Base-by-base conservation (phyloP, 2,113 vertebrate genomes). In the Psophia crepitans region DNA sequence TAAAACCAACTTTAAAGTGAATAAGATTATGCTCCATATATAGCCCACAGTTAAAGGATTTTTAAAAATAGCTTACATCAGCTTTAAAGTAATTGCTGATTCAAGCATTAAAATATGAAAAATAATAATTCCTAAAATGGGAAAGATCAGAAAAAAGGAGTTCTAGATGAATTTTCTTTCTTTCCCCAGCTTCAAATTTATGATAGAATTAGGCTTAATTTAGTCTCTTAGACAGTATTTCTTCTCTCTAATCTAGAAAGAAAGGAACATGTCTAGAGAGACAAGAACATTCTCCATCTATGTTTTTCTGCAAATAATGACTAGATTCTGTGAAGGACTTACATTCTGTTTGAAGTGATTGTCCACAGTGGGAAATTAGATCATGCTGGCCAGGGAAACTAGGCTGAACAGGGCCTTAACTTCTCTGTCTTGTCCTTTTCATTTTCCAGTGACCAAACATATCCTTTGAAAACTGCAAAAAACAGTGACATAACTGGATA, bases 391-490 rank as follows among this genome's bases (percentile, higher is more conserved):
- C 21, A 56, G 30, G 54, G 41, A 54, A 77, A n/a, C 48, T 10
- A 35, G 35, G 35, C 30, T 81, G 61, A 68, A 32, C 18, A 53
- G 21, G n/a, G 39, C 46, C 46, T 86, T 63, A 56, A 68, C 27
- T 63, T 81, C 30, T 41, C n/a, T 9, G 11, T 18, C 20, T 69
- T 61, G 16, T 76, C 7, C 23, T 28, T 63, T 63, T 57, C 43
- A 28, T 57, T 70, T 84, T 57, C 32, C 57, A 33, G 37, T 71
- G 32, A 57, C 35, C n/a, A 27, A 32, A 22, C 6, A 44, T 51
- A 99, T 99, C 99, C 99, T 99, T 99, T 97, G n/a, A 51, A 57
- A 63, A 37, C 78, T 73, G n/a, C 53, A 44, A 41, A 46, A 46
- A 22, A 2, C 14, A 48, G 20, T 56, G 39, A 71, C 26, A 6